These are phyloP conservation scores for Petrolisthes cinctipes DNA, from an alignment of 2,888 invertebrate species.

Conservation along the genomic window DNA sequence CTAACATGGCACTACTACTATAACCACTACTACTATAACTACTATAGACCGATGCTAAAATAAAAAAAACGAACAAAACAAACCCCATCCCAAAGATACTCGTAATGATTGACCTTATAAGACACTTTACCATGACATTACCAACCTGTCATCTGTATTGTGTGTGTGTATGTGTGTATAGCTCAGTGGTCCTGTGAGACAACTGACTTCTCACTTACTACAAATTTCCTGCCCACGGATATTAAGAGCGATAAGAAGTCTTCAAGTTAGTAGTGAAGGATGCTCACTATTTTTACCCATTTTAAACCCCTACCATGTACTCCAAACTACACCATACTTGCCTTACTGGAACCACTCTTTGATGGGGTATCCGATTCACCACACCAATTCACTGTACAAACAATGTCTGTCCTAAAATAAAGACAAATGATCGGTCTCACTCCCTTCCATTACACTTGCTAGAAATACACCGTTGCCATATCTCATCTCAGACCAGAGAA, in stretches of 20 bases:
- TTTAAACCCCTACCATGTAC: not conserved
- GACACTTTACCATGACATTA: too few relatives aligned
- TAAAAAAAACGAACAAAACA: too few relatives aligned
- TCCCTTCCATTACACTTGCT: conserved; percentile 40
- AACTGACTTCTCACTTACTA: not conserved
- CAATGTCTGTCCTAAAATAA: conserved; percentile 25
- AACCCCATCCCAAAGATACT: too few relatives aligned
- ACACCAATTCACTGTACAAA: not conserved
- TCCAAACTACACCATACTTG: conserved; percentile 21
- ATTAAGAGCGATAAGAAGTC: not conserved
- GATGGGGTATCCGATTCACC: not conserved
- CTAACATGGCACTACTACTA: too few relatives aligned
- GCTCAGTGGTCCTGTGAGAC: not conserved
- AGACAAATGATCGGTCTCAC: conserved; percentile 12
- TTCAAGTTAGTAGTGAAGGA: conserved; percentile 1
- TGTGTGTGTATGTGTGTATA: too few relatives aligned
- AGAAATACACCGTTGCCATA: conserved; percentile 33
- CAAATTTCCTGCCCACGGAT: not conserved
- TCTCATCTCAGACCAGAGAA: not conserved
- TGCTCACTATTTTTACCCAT: not conserved
- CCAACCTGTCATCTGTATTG: too few relatives aligned
- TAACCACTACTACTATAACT: too few relatives aligned
- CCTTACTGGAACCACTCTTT: conserved; percentile 8
- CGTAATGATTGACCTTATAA: too few relatives aligned
- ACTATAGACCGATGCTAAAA: too few relatives aligned